A percentile compares a stretch with the other conserved stretches of the same genome.
Conservation (phyloP, 2,113 vertebrate species). For the Malurus melanocephalus region DNA sequence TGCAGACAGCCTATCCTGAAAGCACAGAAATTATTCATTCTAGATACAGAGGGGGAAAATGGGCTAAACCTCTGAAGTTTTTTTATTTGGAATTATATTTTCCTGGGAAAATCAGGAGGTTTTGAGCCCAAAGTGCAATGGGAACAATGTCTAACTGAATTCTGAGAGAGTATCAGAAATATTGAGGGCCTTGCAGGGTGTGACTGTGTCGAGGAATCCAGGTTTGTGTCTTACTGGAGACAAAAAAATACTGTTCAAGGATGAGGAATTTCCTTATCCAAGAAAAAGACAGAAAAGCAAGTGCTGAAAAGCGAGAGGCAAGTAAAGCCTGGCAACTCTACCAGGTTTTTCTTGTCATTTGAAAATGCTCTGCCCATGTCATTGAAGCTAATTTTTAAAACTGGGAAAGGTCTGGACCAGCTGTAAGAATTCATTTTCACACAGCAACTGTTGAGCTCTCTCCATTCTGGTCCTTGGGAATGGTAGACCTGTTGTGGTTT, state of each 20-base stretch:
- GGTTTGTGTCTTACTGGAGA: background rate
- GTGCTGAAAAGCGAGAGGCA: background rate
- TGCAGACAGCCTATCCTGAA: background rate
- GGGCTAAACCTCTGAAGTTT: background rate
- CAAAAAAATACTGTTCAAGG: background rate
- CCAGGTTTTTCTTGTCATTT: background rate
- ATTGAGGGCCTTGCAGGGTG: fast-evolving
- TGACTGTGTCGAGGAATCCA: background rate
- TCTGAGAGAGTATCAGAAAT: background rate
- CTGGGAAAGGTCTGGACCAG: background rate
- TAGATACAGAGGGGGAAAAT: background rate
- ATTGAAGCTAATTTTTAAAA: background rate
- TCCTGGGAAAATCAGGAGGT: background rate
- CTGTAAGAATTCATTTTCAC: background rate
- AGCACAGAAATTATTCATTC: background rate
- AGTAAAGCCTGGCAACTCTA: background rate
- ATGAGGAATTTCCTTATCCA: background rate
- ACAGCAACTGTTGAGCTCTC: background rate
- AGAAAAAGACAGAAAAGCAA: background rate
- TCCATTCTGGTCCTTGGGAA: background rate
- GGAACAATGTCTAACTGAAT: background rate
- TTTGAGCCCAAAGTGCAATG: background rate
- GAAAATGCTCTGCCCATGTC: background rate
- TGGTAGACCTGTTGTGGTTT: background rate
- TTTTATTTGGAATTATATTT: background rate